phyloP scores from a whole-genome alignment of 2,797 vertebrate genomes.

The Anas capensis region DNA sequence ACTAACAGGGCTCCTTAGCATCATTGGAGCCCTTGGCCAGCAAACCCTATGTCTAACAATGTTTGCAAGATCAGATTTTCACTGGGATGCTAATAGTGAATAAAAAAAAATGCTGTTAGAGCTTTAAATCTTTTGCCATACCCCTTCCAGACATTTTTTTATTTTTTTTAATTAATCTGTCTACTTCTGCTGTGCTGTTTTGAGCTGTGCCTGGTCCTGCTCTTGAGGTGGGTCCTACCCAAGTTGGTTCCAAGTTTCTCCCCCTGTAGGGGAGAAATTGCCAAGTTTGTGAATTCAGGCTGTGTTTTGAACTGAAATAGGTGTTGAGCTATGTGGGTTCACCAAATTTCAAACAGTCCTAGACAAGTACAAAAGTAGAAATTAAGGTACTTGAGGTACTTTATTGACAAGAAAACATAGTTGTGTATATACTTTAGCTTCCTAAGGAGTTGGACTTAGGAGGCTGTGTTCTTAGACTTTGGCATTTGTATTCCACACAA shows the following conservation, averaged over 20 bases:
- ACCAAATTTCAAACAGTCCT: background rate
- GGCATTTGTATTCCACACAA: background rate
- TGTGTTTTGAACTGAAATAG: background rate
- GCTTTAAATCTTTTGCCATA: slow-evolving; percentile 11
- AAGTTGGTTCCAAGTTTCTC: background rate
- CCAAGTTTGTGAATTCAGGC: background rate
- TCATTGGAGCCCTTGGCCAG: background rate
- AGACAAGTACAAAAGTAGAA: background rate
- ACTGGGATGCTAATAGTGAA: background rate
- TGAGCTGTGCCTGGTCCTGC: background rate
- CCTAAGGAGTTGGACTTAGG: background rate
- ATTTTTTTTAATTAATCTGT: background rate
- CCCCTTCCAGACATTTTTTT: background rate
- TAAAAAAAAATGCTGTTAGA: background rate
- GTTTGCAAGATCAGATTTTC: background rate
- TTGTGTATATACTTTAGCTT: background rate
- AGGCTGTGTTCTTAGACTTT: background rate
- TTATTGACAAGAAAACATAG: background rate
- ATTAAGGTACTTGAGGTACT: background rate
- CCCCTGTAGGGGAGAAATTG: background rate
- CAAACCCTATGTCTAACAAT: background rate
- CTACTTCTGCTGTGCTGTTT: slow-evolving; percentile 17
- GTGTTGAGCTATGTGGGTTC: background rate
- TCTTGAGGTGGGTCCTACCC: background rate
- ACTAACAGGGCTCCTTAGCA: background rate